phyloP scores from a whole-genome alignment of 2,888 invertebrate genomes.

The Sympetrum striolatum region DNA sequence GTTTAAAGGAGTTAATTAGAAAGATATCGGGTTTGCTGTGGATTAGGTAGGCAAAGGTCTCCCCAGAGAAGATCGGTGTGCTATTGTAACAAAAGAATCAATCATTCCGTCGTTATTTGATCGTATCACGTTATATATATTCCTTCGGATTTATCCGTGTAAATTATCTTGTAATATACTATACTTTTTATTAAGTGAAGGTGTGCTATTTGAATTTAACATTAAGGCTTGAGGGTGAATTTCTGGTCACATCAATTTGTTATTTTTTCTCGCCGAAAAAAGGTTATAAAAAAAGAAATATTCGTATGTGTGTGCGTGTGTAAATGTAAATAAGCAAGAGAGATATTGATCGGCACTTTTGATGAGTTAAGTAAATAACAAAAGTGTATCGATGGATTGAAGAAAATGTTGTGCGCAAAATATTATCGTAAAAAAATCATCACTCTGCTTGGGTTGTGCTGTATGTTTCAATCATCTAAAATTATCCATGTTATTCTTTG shows the following conservation, averaged over 20 bases:
- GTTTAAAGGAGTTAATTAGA: not conserved
- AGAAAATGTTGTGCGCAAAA: slow-evolving; percentile 13
- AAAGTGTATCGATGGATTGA: not conserved
- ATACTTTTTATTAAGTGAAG: slow-evolving; percentile 21
- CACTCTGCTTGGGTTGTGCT: slow-evolving; percentile 34
- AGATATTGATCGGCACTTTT: not conserved
- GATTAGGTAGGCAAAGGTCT: not conserved
- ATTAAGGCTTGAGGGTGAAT: not conserved
- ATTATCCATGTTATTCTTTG: not conserved
- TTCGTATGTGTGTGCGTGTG: not conserved
- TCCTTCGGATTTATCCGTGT: slow-evolving; percentile 33
- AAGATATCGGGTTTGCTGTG: not conserved
- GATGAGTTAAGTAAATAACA: not conserved
- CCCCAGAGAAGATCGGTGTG: not conserved
- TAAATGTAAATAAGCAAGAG: not conserved
- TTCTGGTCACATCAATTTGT: not conserved
- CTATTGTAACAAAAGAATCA: not conserved
- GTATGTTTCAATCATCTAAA: not conserved
- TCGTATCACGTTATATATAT: not conserved
- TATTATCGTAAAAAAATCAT: not conserved
- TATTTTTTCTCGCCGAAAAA: slow-evolving; percentile 19
- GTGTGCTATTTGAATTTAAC: slow-evolving; percentile 17
- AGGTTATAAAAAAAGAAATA: not conserved
- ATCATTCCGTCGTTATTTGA: slow-evolving; percentile 26
- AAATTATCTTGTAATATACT: slow-evolving; percentile 21